Base-by-base conservation (phyloP, 1,140 invertebrate genomes). In the Riptortus pedestris region DNA sequence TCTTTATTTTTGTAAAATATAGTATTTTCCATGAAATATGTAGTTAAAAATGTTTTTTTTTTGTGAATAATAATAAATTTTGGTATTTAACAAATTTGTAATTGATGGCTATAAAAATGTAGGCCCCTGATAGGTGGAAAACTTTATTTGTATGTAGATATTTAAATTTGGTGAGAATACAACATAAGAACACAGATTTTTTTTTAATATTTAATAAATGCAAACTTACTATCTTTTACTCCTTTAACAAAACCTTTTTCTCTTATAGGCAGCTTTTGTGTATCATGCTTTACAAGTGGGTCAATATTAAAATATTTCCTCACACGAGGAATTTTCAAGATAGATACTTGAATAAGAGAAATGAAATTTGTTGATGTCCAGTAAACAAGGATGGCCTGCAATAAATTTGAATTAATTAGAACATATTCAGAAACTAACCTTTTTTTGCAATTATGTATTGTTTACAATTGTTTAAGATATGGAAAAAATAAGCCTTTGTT, bases 321-420 rank as follows among this genome's bases (percentile, higher is more conserved):
- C 1, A 97, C 82, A 45, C 73, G 71, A 14, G 89, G 85, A 62
- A 92, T 80, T 74, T 81, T 87, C 11, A 98, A 75, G 55, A 96
- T 43, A 12, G 80, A 78, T 20, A 90, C 87, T 85, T 96, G 93
- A 0, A 79, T 52, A 5, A 98, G 70, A 0, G 94, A 95, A 64
- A 96, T 83, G n/a, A 87, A 78, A 74, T 98, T 98, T 62, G 84
- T 88, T 27, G 87, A 84, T 29, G 82, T 78, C 95, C 95, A 98
- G 73, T 98, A 98, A 43, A 86, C 84, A 24, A 93, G 76, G 70
- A 98, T 84, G 16, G 88, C 91, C 85, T 85, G 69, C n/a, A 75
- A 73, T 68, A 65, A n/a, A 66, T 68, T n/a, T n/a, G n/a, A n/a
- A n/a, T n/a, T n/a, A n/a, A n/a, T n/a, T n/a, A 67, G 11, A 43